A percentile compares a stretch with the other conserved stretches of the same genome.
Conservation (phyloP, 2,113 vertebrate genomes). For the Pollachius pollachius region DNA sequence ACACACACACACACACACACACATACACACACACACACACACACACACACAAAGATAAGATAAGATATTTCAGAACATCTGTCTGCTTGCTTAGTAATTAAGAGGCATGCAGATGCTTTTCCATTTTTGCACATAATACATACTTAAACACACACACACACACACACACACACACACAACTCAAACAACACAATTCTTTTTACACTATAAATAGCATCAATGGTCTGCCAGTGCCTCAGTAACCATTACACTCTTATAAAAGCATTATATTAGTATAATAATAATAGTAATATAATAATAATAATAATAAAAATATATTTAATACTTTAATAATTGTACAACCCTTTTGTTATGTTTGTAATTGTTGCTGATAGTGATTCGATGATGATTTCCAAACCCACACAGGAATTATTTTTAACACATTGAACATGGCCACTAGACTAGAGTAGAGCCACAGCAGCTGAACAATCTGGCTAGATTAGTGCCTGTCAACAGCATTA, state of each 20-base stretch:
- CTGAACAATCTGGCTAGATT: too few species aligned
- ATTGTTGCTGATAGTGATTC: too few species aligned
- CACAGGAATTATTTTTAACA: too few species aligned
- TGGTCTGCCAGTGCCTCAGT: too few species aligned
- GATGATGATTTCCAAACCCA: too few species aligned
- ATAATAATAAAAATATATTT: neutral
- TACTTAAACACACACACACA: conserved; percentile 4
- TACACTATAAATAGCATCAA: too few species aligned
- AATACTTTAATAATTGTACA: neutral
- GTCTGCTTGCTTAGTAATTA: conserved; percentile 19
- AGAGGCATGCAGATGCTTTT: neutral
- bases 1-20: neutral
- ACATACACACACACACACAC: neutral
- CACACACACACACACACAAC: conserved; percentile 10
- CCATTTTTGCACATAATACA: neutral
- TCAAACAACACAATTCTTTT: neutral
- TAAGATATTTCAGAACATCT: conserved; percentile 34
- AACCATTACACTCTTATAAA: neutral
- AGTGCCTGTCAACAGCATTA: too few species aligned
- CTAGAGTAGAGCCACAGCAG: too few species aligned
- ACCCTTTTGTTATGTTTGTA: too few species aligned
- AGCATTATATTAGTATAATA: neutral
- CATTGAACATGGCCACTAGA: too few species aligned
- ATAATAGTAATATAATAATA: neutral
- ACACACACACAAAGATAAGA: neutral